These are phyloP conservation scores for Mongoloraphidia duomilia DNA, from an alignment of 2,888 invertebrate genomes.

Conservation along the genomic window DNA sequence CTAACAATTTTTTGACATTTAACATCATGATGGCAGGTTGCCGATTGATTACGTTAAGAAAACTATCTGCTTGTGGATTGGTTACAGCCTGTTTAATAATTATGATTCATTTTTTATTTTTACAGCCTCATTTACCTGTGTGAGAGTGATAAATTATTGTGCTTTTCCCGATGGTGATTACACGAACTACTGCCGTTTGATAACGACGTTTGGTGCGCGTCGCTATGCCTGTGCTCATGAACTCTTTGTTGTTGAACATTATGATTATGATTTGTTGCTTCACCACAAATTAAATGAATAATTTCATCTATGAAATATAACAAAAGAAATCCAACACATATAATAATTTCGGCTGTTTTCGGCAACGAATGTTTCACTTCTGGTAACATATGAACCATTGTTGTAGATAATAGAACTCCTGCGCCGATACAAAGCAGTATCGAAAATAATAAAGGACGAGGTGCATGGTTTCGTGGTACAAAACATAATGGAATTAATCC, in stretches of 20 bases:
- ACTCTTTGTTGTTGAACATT: constrained; percentile 1
- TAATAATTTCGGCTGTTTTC: constrained; percentile 44
- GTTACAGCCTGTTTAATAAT: too few relatives aligned
- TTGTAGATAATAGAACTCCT: constrained; percentile 63
- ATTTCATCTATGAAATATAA: constrained; percentile 60
- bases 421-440: constrained; percentile 65
- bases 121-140: too few relatives aligned
- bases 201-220: background rate
- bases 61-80: too few relatives aligned
- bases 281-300: constrained; percentile 50
- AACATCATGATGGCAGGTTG: too few relatives aligned
- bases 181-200: too few relatives aligned
- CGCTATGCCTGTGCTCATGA: constrained; percentile 4
- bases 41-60: too few relatives aligned
- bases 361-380: constrained; percentile 40
- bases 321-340: constrained; percentile 54
- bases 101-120: too few relatives aligned
- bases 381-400: constrained; percentile 66
- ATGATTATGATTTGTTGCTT: constrained; percentile 21
- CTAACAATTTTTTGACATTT: too few relatives aligned
- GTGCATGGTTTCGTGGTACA: constrained; percentile 38
- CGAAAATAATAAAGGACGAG: constrained; percentile 49
- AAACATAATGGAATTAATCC: constrained; percentile 57
- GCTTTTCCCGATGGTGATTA: too few relatives aligned
- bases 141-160: too few relatives aligned